Evolutionary conservation across 2,113 vertebrate species (phyloP), one percentile per base, ranked within the genome.

Genomic region (Myocastor coypus): DNA sequence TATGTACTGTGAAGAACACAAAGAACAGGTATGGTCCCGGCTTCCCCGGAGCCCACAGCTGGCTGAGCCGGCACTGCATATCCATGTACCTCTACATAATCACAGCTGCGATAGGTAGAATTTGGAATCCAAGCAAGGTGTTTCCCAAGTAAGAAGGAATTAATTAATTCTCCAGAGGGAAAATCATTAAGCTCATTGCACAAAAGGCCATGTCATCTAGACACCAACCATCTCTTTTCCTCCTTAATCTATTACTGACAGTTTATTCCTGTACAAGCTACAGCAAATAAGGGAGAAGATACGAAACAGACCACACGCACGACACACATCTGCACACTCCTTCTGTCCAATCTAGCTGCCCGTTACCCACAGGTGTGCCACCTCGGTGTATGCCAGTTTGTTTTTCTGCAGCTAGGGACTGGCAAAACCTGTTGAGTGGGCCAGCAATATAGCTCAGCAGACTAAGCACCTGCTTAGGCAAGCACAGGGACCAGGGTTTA

Each of bases 111-210:
- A 12, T 55, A 69, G 46, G 14, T 19, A 1, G 42, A 80, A 88
- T 89, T 68, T 83, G 19, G 93, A 96, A 78, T 52, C 40, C 24
- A 92, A 83, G 40, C 61, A 46, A 32, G 89, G 37, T 30, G 32
- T 52, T 92, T 92, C 75, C 55, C 13, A 87, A 86, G 84, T 50
- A 96, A 77, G 28, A 83, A 89, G 37, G 50, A 66, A 95, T 64
- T 55, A 20, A 68, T 94, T 69, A 42, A 52, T 90, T 87, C 77
- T 89, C 63, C 52, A 57, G 12, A 8, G 57, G 37, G 5, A 1
- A 84, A 90, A 71, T 64, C 52, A 82, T 1, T 64, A 26, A 63
- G 52, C 24, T 73, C 46, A 37, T 11, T 59, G 28, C 16, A 91
- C 71, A 93, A 87, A 86, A 77, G 64, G 59, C 7, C 42, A 52